These are phyloP conservation scores for Andrena bucephala DNA, from an alignment of 2,888 invertebrate species.

Conservation along the genomic window DNA sequence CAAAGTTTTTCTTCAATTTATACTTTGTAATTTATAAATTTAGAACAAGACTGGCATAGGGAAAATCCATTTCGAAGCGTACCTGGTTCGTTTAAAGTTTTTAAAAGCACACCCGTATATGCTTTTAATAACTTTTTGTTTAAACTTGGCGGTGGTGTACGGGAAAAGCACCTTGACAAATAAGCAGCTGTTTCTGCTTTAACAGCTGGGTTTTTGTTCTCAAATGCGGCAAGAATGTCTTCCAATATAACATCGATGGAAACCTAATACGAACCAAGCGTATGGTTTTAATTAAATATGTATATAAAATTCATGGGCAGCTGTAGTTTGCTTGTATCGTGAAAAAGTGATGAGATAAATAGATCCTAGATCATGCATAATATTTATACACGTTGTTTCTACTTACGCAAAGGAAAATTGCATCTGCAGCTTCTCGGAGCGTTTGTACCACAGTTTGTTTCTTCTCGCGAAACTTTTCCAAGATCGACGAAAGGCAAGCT, in stretches of 20 bases:
- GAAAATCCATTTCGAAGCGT: slow-evolving; percentile 26
- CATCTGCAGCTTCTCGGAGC: slow-evolving; percentile 95
- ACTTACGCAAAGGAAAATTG: slow-evolving; percentile 92
- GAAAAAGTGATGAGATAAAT: not conserved
- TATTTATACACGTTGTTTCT: not conserved
- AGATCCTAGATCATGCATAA: not conserved
- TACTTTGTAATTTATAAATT: not conserved
- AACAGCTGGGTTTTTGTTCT: slow-evolving; percentile 96
- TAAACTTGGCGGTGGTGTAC: slow-evolving; percentile 92
- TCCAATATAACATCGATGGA: slow-evolving; percentile 94
- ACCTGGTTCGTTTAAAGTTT: slow-evolving; percentile 92
- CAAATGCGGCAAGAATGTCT: slow-evolving; percentile 93
- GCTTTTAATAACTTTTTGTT: slow-evolving; percentile 96
- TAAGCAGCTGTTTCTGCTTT: slow-evolving; percentile 95
- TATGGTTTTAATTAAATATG: slow-evolving; percentile 16
- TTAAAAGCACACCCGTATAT: slow-evolving; percentile 91
- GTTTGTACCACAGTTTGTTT: slow-evolving; percentile 95
- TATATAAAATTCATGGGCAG: no score
- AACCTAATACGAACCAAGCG: slow-evolving; percentile 87
- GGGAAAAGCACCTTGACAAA: slow-evolving; percentile 92
- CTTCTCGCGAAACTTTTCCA: slow-evolving; percentile 99
- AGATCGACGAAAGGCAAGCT: slow-evolving; percentile 90
- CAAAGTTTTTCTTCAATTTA: not conserved
- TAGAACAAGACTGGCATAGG: not conserved
- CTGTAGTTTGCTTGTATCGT: not conserved